Evolutionary conservation across 2,888 invertebrate genomes (phyloP), one percentile per base, ranked within the genome.

Genomic region (Anthoptus insignis): DNA sequence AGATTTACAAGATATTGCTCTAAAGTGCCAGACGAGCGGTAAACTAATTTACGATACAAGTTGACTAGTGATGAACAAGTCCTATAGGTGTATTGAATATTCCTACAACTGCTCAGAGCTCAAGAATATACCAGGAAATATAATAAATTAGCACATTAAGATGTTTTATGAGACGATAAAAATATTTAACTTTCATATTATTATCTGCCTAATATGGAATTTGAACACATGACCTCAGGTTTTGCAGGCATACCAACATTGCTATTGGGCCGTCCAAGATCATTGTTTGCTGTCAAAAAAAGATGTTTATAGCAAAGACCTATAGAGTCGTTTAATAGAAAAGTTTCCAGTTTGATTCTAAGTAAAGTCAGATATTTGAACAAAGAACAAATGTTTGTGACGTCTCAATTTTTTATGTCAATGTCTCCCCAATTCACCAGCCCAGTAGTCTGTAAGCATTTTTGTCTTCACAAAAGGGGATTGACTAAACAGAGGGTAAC

Each of bases 21-120:
- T 50, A 50, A 64, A 64, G 57, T 57, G 57, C 39, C 29, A 63
- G 27, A 56, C 63, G 39, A 57, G 53, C 61, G 22, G 45, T 22
- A 22, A 64, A 57, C 57, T 64, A 64, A 57, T 64, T 64, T 64
- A 50, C 63, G 27, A 50, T 29, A 57, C 56, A 57, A 34, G 63
- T 64, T 57, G 29, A 21, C 27, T 57, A 56, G 39, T 27, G 49
- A 56, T 29, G 50, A 57, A 64, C 63, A 64, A 64, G 49, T 56
- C 29, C 50, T 57, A 7, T 42, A 37, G 21, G 29, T 64, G 39
- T 57, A 64, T 57, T 39, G 63, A 63, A 27, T 37, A 63, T 61
- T 53, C 54, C 47, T 16, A 42, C 54, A 27, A 34, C 13, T 61
- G 47, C 54, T 27, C 11, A 47, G 47, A 29, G 14, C 16, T n/a